Evolutionary conservation across 2,888 invertebrate genomes (phyloP), one percentile per base, ranked within the genome.

Genomic region (Chaitophorus viminalis): DNA sequence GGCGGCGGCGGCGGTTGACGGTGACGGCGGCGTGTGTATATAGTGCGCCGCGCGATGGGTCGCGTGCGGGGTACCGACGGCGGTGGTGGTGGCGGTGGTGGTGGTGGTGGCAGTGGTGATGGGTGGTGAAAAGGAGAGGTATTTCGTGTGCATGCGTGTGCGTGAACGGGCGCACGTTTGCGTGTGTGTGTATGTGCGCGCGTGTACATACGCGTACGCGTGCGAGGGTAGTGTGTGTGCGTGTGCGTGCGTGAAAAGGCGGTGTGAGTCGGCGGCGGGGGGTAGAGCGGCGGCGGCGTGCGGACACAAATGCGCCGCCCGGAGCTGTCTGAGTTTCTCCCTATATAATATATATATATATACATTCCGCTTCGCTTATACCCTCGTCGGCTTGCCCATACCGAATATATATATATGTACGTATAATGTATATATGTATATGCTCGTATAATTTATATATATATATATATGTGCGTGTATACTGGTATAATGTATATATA

Each of bases 251-350:
- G 81, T n/a, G 81, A 8, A 60, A 21, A 9, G 29, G 36, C 6
- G 65, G 82, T 72, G 72, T 54, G 60, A n/a, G 25, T 72, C 18
- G 65, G 29, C 14, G 46, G 65, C 31, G 84, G 29, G 11, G 68
- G 83, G 65, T 6, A 46, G 33, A 72, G 60, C 46, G 31, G 87
- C 29, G 85, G 75, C n/a, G 76, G 87, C 29, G 85, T 52, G 52
- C 85, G 78, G 87, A 74, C 86, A 87, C 87, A 81, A 81, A 79
- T 79, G 87, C 72, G 85, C 85, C 86, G 87, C 87, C 79, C 79
- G 87, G 74, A 87, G 87, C 79, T 81, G 87, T 87, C 87, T 87
- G 87, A 75, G 83, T 75, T 75, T 75, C 33, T 36, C 60, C 36
- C 76, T 21, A 77, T n/a, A n/a, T n/a, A n/a, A n/a, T n/a, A n/a